These are phyloP conservation scores for Aphodius sticticus DNA, from an alignment of 2,888 invertebrate species.

Conservation along the genomic window DNA sequence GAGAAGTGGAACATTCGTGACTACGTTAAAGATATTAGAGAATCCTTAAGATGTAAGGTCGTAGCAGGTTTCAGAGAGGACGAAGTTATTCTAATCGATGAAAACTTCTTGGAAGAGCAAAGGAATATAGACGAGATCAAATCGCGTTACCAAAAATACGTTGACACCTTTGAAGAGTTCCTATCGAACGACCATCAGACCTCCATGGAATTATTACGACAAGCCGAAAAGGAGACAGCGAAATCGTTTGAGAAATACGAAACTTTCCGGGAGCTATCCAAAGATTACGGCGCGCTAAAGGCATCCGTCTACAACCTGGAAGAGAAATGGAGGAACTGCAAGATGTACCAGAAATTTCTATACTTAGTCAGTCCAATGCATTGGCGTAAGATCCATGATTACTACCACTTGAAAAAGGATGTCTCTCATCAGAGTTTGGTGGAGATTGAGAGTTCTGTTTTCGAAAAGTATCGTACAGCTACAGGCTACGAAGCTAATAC, in stretches of 20 bases:
- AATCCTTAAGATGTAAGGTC: slow-evolving; percentile 60
- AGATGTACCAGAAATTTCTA: slow-evolving; percentile 74
- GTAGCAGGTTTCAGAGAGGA: slow-evolving; percentile 56
- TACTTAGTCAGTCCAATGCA: slow-evolving; percentile 70
- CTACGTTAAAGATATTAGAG: slow-evolving; percentile 62
- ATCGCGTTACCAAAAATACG: slow-evolving; percentile 63
- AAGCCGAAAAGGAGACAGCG: slow-evolving; percentile 62
- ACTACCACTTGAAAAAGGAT: slow-evolving; percentile 42
- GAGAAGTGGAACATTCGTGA: slow-evolving; percentile 67
- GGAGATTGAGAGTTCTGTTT: slow-evolving; percentile 41
- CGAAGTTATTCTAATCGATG: slow-evolving; percentile 63
- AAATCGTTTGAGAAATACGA: slow-evolving; percentile 60
- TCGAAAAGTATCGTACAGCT: slow-evolving; percentile 46
- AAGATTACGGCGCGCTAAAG: slow-evolving; percentile 55
- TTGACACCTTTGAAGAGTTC: slow-evolving; percentile 67
- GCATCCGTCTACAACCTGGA: slow-evolving; percentile 66
- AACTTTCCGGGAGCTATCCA: slow-evolving; percentile 61
- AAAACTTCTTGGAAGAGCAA: slow-evolving; percentile 64
- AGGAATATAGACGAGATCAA: slow-evolving; percentile 61
- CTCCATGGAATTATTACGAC: slow-evolving; percentile 65
- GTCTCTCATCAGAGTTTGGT: slow-evolving; percentile 26
- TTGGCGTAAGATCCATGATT: slow-evolving; percentile 66
- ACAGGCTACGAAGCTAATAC: slow-evolving; percentile 34
- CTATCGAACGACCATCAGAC: slow-evolving; percentile 68
- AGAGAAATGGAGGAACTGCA: slow-evolving; percentile 68